Evolutionary conservation across 2,888 invertebrate genomes (phyloP).

Genomic region (Octonoba sinensis): DNA sequence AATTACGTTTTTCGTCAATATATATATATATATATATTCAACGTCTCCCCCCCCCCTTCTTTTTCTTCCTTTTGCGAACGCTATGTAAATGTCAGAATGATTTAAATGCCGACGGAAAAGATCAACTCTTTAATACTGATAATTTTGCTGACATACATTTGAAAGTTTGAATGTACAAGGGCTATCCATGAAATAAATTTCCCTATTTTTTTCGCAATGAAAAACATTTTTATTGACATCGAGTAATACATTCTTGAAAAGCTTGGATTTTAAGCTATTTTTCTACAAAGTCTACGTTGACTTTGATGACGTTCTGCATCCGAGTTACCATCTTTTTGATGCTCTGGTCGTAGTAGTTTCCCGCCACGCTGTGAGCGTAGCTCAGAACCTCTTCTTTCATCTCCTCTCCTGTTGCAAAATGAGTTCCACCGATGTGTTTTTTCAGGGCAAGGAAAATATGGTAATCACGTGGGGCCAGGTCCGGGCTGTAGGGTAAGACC

Average conservation of each 20-base stretch:
- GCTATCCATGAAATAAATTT: background rate
- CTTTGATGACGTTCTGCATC: background rate
- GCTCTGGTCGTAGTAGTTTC: background rate
- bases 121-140: too few relatives aligned
- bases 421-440: background rate
- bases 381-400: background rate
- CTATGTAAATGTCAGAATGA: too few relatives aligned
- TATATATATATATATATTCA: too few relatives aligned
- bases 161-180: too few relatives aligned
- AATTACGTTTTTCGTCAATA: too few relatives aligned
- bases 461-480: too few relatives aligned
- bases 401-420: background rate
- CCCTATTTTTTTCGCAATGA: conserved; percentile 1
- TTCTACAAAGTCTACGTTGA: background rate
- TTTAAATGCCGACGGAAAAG: too few relatives aligned
- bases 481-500: too few relatives aligned
- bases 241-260: background rate
- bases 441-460: too few relatives aligned
- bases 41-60: too few relatives aligned
- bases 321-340: background rate
- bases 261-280: background rate
- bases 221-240: background rate
- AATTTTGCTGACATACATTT: too few relatives aligned
- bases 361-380: background rate
- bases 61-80: too few relatives aligned